Evolutionary conservation across 2,113 vertebrate genomes (phyloP).

Genomic region (Calyptommatus sinebrachiatus): DNA sequence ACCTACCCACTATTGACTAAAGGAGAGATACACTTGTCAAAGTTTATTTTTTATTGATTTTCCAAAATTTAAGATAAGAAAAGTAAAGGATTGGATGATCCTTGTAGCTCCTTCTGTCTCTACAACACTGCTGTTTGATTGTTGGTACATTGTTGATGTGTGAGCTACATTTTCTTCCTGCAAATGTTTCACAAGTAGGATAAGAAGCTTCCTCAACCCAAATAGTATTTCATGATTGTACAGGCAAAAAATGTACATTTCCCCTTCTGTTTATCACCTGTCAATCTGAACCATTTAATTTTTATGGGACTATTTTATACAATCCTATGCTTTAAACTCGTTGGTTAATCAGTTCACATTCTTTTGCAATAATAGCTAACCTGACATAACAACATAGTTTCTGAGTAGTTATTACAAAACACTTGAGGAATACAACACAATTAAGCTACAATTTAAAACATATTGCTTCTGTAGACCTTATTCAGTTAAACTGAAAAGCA

Average conservation of each 20-base stretch:
- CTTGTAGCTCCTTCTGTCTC: too few species aligned
- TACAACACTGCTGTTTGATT: too few species aligned
- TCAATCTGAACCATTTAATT: conserved; percentile 45
- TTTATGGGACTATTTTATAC: conserved; percentile 45
- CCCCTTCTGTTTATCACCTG: not conserved
- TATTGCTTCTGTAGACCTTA: not conserved
- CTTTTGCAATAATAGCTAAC: conserved; percentile 1
- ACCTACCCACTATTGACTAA: too few species aligned
- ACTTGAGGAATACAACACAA: not conserved
- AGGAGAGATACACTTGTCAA: too few species aligned
- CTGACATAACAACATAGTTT: not conserved
- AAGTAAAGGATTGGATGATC: too few species aligned
- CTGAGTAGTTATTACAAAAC: not conserved
- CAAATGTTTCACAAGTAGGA: too few species aligned
- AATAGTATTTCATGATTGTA: not conserved
- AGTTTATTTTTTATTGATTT: too few species aligned
- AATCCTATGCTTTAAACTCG: conserved; percentile 51
- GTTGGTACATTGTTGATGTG: too few species aligned
- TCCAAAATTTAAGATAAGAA: too few species aligned
- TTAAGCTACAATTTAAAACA: not conserved
- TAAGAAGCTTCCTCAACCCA: too few species aligned
- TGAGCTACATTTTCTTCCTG: too few species aligned
- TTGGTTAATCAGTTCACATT: conserved; percentile 48
- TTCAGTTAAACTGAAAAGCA: not conserved
- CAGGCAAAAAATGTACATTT: not conserved